Base-by-base conservation (phyloP, 2,888 invertebrate genomes). In the Tubulanus polymorphus region DNA sequence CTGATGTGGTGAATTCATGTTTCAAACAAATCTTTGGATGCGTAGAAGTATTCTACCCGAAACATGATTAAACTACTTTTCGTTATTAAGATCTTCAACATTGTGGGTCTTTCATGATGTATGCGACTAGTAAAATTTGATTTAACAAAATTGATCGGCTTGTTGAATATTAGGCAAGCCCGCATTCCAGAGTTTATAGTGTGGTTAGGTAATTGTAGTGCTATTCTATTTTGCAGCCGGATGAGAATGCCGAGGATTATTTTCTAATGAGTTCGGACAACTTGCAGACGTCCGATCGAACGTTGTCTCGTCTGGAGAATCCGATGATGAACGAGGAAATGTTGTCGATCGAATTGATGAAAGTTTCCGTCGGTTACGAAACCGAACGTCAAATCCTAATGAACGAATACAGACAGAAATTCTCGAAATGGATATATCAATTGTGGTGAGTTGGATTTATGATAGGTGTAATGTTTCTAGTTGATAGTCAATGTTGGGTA, bases 361-460 rank as follows among this genome's bases (percentile, higher is more conserved):
- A 62, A 25, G 60, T 69, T 2, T 59, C 61, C 1, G 53, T 57
- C 3, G 56, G 57, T n/a, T 75, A 75, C 52, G 41, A 37, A 2
- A 57, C 54, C 3, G 71, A 75, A 46, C 61, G 68, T 54, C 48
- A 55, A 26, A 57, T 52, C 3, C 65, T 77, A 55, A 64, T 66
- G 25, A 53, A 66, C 8, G 68, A 69, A 51, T 66, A 74, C 53
- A 29, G 58, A 15, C 53, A 53, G 1, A 56, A 67, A 41, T 78
- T 75, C 52, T 56, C 58, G 26, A 64, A 65, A 28, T 78, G 78
- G 77, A 76, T 78, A 75, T 70, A 68, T 32, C 67, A 68, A 6
- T 62, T 77, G 63, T 72, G 74, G 78, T 75, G 55, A 50, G 65
- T 53, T n/a, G 12, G 12, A 15, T n/a, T 15, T 35, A n/a, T n/a